A percentile compares a stretch with the other conserved stretches of the same genome.
Conservation (phyloP, 2,888 invertebrate species). For the Agonum fuliginosum region DNA sequence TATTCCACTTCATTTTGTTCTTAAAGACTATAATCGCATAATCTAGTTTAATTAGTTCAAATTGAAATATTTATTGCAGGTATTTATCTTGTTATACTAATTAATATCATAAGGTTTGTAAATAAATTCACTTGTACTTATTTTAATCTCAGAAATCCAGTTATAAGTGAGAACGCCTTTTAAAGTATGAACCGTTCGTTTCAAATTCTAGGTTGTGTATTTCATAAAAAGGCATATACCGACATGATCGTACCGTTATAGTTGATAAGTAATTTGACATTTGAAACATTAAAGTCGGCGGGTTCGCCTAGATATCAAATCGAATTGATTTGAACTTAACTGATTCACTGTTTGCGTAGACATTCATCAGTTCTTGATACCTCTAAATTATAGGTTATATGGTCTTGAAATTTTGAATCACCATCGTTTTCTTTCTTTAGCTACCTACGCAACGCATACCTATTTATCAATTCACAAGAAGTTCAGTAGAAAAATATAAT, state of each 20-base stretch:
- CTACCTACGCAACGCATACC: too few species aligned
- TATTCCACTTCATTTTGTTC: too few species aligned
- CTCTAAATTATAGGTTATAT: slow-evolving; percentile 26
- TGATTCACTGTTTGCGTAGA: background rate
- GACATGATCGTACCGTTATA: slow-evolving; percentile 37
- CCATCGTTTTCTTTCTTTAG: background rate
- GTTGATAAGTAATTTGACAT: slow-evolving; percentile 51
- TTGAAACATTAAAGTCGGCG: slow-evolving; percentile 32
- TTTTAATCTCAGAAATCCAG: slow-evolving; percentile 40
- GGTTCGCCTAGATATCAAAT: slow-evolving; percentile 16
- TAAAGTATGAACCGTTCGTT: slow-evolving; percentile 42
- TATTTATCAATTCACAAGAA: too few species aligned
- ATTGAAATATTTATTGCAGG: slow-evolving; percentile 26
- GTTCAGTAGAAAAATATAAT: too few species aligned
- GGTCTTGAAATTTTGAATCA: background rate
- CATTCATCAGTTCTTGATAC: background rate
- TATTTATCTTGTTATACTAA: slow-evolving; percentile 8
- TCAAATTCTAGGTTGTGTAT: slow-evolving; percentile 45
- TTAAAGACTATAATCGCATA: too few species aligned
- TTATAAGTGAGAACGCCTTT: slow-evolving; percentile 41
- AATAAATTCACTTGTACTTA: slow-evolving; percentile 42
- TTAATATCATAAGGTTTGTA: slow-evolving; percentile 7
- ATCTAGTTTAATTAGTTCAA: slow-evolving; percentile 12
- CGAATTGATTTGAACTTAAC: background rate
- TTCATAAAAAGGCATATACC: slow-evolving; percentile 27